Conservation (phyloP, 2,113 vertebrate species). For the Ailurus styani region DNA sequence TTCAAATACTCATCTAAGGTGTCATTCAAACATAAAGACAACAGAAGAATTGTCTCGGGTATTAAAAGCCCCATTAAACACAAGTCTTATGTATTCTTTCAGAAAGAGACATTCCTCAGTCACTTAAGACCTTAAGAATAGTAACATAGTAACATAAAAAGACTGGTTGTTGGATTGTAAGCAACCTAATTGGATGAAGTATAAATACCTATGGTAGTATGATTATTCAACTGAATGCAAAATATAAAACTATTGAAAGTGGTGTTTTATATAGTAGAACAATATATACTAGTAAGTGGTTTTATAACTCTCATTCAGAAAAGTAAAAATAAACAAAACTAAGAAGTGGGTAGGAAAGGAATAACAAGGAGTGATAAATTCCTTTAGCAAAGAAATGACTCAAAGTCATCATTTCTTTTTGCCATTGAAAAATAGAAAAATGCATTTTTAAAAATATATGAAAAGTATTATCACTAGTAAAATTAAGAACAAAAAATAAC, state of each 20-base stretch:
- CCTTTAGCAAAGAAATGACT: not conserved
- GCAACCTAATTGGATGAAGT: not conserved
- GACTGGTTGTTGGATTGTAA: not conserved
- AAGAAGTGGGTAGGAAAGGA: not conserved
- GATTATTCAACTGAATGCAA: not conserved
- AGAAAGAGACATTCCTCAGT: not conserved
- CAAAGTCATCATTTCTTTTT: not conserved
- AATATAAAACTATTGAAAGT: not conserved
- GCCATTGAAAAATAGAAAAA: not conserved
- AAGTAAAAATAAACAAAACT: not conserved
- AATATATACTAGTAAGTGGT: not conserved
- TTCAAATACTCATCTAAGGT: not conserved
- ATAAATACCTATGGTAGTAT: not conserved
- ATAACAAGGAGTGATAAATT: not conserved
- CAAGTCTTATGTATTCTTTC: not conserved
- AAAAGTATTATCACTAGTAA: not conserved
- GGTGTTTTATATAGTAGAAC: not conserved
- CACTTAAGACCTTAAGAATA: not conserved
- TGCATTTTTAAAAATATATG: not conserved
- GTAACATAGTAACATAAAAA: not conserved
- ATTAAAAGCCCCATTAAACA: not conserved
- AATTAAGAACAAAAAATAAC: not conserved
- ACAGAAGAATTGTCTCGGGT: not conserved
- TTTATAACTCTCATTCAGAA: not conserved
- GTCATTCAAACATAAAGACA: not conserved